Base-by-base conservation (phyloP, 2,113 vertebrate genomes). In the Tautogolabrus adspersus region DNA sequence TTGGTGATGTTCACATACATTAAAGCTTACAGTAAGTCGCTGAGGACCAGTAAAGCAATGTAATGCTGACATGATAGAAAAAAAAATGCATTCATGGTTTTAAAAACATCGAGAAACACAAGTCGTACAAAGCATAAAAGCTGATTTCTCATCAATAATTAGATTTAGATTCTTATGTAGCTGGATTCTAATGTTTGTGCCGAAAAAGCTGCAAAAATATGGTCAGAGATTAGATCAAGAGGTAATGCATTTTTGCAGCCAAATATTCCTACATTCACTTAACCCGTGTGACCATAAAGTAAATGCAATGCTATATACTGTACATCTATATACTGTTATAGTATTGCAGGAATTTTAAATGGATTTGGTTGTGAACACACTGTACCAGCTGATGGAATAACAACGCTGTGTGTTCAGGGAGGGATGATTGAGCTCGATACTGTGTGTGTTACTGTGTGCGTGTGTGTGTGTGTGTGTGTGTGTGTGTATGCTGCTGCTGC, bases 331-430 rank as follows among this genome's bases (percentile, higher is more conserved):
- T 84, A 85, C 83, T 83, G 67, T 77, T 49, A 70, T 86, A 87
- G 81, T 80, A 79, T 67, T 70, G 79, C 83, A 66, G 81, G 70
- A 72, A 87, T 87, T 82, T 73, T 88, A 90, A 93, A 91, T 86
- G 88, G 93, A 93, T 83, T 86, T 79, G 92, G 89, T 88, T 91
- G 86, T 88, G 56, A 75, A 63, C 74, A 66, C 70, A 87, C 84
- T 85, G 80, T 79, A 82, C 79, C 82, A 84, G 84, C 75, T 89
- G 90, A 92, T 91, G 78, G 86, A 90, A 90, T 85, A 83, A 90
- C 85, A 90, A 82, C 79, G 56, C 71, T 77, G 80, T 90, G 85
- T 87, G 90, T 91, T 89, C 81, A 82, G 86, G 77, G 38, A 64
- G 75, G 85, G 52, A 88, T 87, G 89, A 91, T 90, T 77, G 88